Base-by-base conservation (phyloP, 2,113 vertebrate genomes). In the Callipepla squamata region DNA sequence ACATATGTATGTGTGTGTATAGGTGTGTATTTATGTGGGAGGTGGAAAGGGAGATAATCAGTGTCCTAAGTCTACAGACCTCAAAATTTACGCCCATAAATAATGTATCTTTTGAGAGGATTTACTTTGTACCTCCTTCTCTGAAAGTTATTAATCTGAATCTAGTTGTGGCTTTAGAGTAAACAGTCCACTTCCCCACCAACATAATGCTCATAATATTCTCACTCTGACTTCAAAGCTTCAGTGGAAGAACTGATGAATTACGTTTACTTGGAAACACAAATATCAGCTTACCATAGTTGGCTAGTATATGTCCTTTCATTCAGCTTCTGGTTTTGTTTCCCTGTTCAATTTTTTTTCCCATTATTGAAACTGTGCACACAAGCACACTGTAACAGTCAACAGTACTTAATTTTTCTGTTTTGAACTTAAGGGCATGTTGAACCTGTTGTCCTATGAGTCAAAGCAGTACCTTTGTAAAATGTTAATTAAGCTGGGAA, bases 251-350 rank as follows among this genome's bases (percentile, higher is more conserved):
- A 66, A 91, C 36, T 89, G 59, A 50, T 89, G 9, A 58, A 45
- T 94, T 95, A 89, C 94, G 45, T 87, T 96, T 91, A 70, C 22
- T 48, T 91, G 50, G 73, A 83, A 92, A 91, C 69, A 76, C 32
- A 58, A 72, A 38, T 59, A 36, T 25, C 59, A 70, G 51, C 34
- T 90, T 85, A 68, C 51, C 10, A 2, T 51, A 87, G 75, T 8
- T 82, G 69, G 22, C 70, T 76, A 87, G 34, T 44, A 6, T 61
- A n/a, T 70, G 44, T 90, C 13, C 81, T 72, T 92, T 74, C 59
- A 86, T 85, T 55, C 80, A 83, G 84, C 74, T 88, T 79, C 68
- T 92, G 38, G 5, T 32, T 92, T 89, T 83, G 28, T 69, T 83
- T 68, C 30, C 44, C 85, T 36, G 20, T 9, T 3, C 16, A 14